Base-by-base conservation (phyloP, 2,888 invertebrate genomes). In the Hyposoter dolosus region DNA sequence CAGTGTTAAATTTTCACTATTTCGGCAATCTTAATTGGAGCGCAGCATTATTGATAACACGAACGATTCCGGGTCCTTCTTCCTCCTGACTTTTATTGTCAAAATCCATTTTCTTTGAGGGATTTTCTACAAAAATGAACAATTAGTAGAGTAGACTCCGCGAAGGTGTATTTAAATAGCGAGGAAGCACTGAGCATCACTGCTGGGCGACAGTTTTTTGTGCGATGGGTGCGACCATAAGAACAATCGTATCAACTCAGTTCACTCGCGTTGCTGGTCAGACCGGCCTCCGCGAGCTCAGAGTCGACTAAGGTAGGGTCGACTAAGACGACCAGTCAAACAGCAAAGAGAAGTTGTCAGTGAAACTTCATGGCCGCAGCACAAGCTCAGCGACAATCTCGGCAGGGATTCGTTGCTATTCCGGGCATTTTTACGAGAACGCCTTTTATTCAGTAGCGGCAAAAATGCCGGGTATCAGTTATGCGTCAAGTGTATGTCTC, bases 131-230 rank as follows among this genome's bases (percentile, higher is more conserved):
- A 40, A 40, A 40, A 40, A 19, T 15, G 28, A 12, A 47, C 23
- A 40, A 19, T 77, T 3, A 4, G 23, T 28, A 28, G 50, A n/a
- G 65, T 4, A 77, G 50, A 40, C 32, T 50, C 4, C 9, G 19
- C 12, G 15, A 4, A 47, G 3, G 32, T 40, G 9, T 47, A 79
- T 78, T 79, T 19, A 40, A 79, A 83, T 79, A 68, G 28, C 43
- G 32, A 35, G 32, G 9, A 15, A 32, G 60, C 82, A 84, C 83
- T 92, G 92, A 93, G 92, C 88, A 89, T 91, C 93, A 93, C 92
- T 92, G 93, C 79, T 87, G 93, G 91, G 92, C 93, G 92, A 93
- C 93, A 91, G 91, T 93, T 94, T 93, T 92, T 94, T 94, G 92
- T 89, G 89, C 89, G 88, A 90, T 92, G 92, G 92, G 91, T 91